Base-by-base conservation (phyloP, 2,797 vertebrate species). In the Pangasius mekongensis region DNA sequence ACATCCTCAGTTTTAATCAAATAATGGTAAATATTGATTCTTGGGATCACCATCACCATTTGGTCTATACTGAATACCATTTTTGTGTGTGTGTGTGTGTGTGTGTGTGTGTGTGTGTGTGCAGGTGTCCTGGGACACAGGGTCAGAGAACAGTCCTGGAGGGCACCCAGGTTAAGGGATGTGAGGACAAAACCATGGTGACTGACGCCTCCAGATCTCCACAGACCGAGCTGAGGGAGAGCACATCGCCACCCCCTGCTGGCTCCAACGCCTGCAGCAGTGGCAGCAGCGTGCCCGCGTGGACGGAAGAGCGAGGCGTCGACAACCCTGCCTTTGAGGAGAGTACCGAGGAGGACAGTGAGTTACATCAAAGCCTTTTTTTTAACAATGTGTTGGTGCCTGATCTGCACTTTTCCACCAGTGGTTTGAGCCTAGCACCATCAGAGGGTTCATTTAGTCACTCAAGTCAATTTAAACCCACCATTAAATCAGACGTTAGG, bases 261-360 rank as follows among this genome's bases (percentile, higher is more conserved):
- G 92, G 92, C 84, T 91, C 93, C 33, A 93, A 91, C 67, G 93
- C 92, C 62, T 93, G 95, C 0, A 91, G 95, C 0, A 91, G 95
- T 1, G 9, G 16, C 47, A 84, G 47, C 30, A 69, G 16, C 9
- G 95, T 95, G 56, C 95, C 97, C 0, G 8, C 91, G 0, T 98
- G 98, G 97, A 96, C 95, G 0, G 97, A 98, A 0, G 97, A 98
- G 18, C 95, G 97, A 0, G 92, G 97, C 89, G 95, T 98, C 0
- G 98, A 99, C 94, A 99, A 98, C 94, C 97, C 97, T 0, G 97
- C 97, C 92, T 99, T 99, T 39, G 98, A 99, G 92, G 98, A 99
- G 95, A 98, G 91, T 94, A 95, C 95, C 0, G 96, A 96, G 89
- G 95, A 97, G 88, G 98, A 99, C 90, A 96, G 98, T 99, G 95